Base-by-base conservation (phyloP, 2,797 vertebrate species). In the Agapornis canus region DNA sequence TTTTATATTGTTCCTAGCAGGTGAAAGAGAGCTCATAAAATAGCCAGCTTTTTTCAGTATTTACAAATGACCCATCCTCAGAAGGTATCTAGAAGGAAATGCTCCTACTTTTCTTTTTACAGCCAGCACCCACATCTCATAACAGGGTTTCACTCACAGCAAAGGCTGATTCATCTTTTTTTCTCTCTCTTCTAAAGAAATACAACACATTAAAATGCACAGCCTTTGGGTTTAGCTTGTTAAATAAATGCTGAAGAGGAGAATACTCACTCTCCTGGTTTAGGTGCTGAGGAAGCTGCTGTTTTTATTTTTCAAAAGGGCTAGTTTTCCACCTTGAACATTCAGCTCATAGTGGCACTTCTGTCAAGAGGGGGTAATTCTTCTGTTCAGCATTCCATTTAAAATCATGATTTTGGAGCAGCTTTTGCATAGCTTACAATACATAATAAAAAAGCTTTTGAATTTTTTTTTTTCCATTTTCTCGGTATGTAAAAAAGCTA, bases 251-350 rank as follows among this genome's bases (percentile, higher is more conserved):
- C 35, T 63, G n/a, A 89, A 72, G 26, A 75, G 40, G 4, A 65
- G 31, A 63, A 88, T 47, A 71, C 39, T 82, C 57, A 63, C 37
- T 81, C 14, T 20, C 5, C 39, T 2, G 0, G 68, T 83, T 32
- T 61, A 77, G 45, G 65, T 92, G 35, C 59, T 19, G 15, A 18
- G 40, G 66, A 70, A 32, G 66, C 32, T 90, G 42, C n/a, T 76
- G 73, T 49, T 71, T 68, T 77, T 57, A 48, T 90, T 90, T 94
- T 89, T 90, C 72, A 82, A 91, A 94, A 70, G 35, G 32, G 13
- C 6, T 23, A 71, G 60, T 86, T 89, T 93, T 94, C 57, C 10
- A 63, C 83, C 63, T 75, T 75, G 56, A 83, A 92, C 51, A 63
- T 47, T 51, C 15, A 80, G 49, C 47, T 88, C 52, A 79, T 43